phyloP scores from a whole-genome alignment of 2,113 vertebrate species.

The Cyphomyrus discorhynchus region DNA sequence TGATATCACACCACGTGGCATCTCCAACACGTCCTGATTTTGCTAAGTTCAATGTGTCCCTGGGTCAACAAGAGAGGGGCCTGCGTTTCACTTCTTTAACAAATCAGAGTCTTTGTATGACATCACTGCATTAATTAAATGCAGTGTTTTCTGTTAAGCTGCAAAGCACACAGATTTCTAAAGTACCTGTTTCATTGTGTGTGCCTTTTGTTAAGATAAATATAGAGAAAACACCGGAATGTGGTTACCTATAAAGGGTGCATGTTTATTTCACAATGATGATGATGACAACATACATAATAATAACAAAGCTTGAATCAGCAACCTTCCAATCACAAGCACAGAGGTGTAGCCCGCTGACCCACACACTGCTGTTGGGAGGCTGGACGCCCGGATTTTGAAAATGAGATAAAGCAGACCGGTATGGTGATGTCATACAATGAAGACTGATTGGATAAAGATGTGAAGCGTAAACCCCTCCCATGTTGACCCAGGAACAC shows the following conservation, averaged over 20 bases:
- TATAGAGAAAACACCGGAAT: background rate
- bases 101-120: background rate
- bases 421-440: background rate
- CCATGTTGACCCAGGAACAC: background rate
- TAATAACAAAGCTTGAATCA: background rate
- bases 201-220: background rate
- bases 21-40: background rate
- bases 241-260: background rate
- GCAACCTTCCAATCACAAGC: background rate
- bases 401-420: background rate
- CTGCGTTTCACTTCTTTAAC: background rate
- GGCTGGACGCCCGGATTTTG: background rate
- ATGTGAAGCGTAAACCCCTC: background rate
- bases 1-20: background rate
- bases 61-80: background rate
- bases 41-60: background rate
- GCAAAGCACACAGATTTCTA: background rate
- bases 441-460: background rate
- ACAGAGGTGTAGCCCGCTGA: background rate
- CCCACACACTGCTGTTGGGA: background rate
- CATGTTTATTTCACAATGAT: background rate
- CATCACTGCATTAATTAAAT: background rate
- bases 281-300: background rate
- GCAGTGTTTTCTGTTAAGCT: background rate
- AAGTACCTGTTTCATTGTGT: background rate